Evolutionary conservation across 2,113 vertebrate genomes (phyloP), one percentile per base, ranked within the genome.

Genomic region (Caranx melampygus): DNA sequence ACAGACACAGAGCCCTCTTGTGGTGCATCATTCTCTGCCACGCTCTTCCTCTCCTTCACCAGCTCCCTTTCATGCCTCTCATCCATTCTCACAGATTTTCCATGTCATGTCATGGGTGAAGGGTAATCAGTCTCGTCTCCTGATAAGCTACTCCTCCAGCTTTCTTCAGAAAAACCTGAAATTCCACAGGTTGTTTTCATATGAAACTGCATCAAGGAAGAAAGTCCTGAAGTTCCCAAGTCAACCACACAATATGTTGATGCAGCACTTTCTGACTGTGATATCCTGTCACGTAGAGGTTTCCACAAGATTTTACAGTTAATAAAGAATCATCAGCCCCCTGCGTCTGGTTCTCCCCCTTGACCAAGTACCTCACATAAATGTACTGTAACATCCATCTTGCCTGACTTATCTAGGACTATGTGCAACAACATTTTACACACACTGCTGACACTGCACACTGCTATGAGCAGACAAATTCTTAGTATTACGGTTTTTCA

Each of bases 1-100:
- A 60, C 14, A 4, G 51, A 60, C 52, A 61, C 20, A 66, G 70
- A 84, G 72, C 72, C 72, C 71, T 84, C 81, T 84, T 75, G 64
- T 78, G 67, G 79, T 66, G 6, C 26, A 5, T 47, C 14, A 15
- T 12, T 49, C 52, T 51, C 37, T 37, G 13, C 37, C 26, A 13
- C 16, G 45, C 40, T 64, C 20, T 71, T 33, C 26, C 26, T 59
- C 13, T 68, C n/a, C 45, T 57, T 60, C 2, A 34, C 26, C 21
- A n/a, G 14, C 5, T 15, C 6, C 20, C 11, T 74, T 59, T 66
- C 35, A 58, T 33, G 13, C 47, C 14, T 54, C 51, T 52, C 5
- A 49, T 69, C 15, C n/a, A 15, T n/a, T 63, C 49, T 70, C 7
- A 18, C 21, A 5, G 64, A 44, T 61, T 21, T 66, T 49, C 34